These are phyloP conservation scores for Acanthochromis polyacanthus DNA, from an alignment of 2,113 vertebrate species.

Conservation along the genomic window DNA sequence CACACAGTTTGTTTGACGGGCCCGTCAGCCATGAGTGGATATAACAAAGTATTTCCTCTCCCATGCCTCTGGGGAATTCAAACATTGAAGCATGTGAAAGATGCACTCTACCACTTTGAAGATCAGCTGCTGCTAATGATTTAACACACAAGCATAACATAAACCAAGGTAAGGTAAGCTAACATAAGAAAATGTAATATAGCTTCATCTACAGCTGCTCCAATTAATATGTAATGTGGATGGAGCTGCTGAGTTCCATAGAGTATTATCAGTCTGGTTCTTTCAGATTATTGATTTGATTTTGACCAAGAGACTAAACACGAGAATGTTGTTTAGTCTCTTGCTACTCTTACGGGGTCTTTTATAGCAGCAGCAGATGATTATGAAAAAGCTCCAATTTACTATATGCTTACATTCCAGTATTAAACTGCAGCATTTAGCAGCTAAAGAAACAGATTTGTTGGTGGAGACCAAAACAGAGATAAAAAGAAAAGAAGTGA, in stretches of 20 bases:
- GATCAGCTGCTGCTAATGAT: constrained; percentile 40
- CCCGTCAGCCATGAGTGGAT: constrained; percentile 39
- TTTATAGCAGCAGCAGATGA: too few relatives aligned
- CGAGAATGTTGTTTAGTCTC: too few relatives aligned
- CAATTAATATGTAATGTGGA: not conserved
- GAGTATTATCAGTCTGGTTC: too few relatives aligned
- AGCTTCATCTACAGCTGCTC: not conserved
- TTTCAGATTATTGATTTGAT: too few relatives aligned
- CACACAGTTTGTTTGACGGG: constrained; percentile 77
- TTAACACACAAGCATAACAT: not conserved
- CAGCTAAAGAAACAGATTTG: not conserved
- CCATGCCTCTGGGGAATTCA: constrained; percentile 39
- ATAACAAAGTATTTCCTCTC: constrained; percentile 39
- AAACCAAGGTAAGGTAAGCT: not conserved
- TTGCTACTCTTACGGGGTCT: too few relatives aligned
- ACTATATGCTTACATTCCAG: too few relatives aligned
- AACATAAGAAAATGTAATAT: too few relatives aligned
- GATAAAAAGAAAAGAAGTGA: not conserved
- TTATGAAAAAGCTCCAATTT: too few relatives aligned
- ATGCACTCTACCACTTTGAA: constrained; percentile 12
- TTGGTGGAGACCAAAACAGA: not conserved
- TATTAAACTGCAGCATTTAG: too few relatives aligned
- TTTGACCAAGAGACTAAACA: too few relatives aligned
- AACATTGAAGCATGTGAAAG: constrained; percentile 36
- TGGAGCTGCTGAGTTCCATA: too few relatives aligned